Conservation (phyloP, 2,797 vertebrate species). For the Xyrichtys novacula region DNA sequence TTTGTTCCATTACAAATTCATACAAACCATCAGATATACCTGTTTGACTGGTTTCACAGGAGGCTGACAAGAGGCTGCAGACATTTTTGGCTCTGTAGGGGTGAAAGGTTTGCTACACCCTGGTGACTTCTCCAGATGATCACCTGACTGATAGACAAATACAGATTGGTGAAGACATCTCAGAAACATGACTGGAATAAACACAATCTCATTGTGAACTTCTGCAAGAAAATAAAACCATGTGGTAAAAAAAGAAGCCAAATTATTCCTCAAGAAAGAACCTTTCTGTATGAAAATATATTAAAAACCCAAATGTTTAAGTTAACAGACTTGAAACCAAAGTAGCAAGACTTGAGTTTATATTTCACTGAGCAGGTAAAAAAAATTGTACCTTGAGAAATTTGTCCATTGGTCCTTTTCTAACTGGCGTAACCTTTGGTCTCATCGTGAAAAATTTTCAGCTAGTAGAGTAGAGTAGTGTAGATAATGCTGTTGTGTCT, state of each 20-base stretch:
- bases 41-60: not conserved
- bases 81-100: not conserved
- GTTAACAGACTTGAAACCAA: not conserved
- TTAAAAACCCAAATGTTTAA: not conserved
- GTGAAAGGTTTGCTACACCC: rapidly evolving
- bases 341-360: not conserved
- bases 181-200: not conserved
- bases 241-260: not conserved
- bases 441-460: not conserved
- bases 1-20: not conserved
- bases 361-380: not conserved
- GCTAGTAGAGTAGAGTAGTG: too few species aligned
- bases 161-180: not conserved
- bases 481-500: too few species aligned
- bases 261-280: not conserved
- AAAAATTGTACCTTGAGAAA: not conserved
- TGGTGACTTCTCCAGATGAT: not conserved
- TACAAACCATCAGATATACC: not conserved
- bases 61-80: rapidly evolving
- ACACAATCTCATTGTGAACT: not conserved
- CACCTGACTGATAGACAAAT: not conserved
- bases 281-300: not conserved
- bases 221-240: not conserved
- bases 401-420: not conserved
- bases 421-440: not conserved